Evolutionary conservation across 2,797 vertebrate genomes (phyloP), one percentile per base, ranked within the genome.

Genomic region (Schizopygopsis malacanthus): DNA sequence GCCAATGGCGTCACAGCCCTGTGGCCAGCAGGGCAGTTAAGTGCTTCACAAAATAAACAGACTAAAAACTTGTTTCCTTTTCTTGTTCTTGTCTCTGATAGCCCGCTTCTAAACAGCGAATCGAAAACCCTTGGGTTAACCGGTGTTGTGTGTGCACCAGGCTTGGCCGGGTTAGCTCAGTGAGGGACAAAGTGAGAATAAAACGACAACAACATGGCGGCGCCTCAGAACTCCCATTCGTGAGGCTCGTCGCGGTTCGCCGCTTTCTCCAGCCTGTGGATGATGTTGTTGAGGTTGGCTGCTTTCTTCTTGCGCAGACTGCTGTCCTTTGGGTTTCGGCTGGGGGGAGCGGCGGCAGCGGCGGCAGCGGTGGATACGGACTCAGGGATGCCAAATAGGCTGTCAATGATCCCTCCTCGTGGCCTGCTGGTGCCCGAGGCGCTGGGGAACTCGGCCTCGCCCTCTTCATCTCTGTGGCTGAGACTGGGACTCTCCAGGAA

Each of bases 251-350:
- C 98, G 88, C 98, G 97, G 92, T 97, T 99, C 75, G 98, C 98
- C 4, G 98, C 98, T 94, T 98, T 99, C 96, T 99, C 98, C 95
- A 99, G 94, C 93, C 98, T 97, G 95, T 99, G 98, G 94, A 99
- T 99, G 94, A 99, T 99, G 96, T 97, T 99, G 97, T 99, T 99
- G 95, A 99, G 97, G 96, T 99, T 99, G 87, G 98, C 98, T 45
- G 98, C 98, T 94, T 99, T 99, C 96, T 98, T 99, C 96, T 97
- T 98, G 91, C 98, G 96, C 95, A 99, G 92, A 91, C 96, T 98
- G 97, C 96, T 99, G 97, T 99, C 98, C 91, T 97, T 97, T 79
- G 97, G 96, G 96, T 97, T 98, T 94, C 96, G 95, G 93, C 96
- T 93, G 88, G 95, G 92, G 9, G 86, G 22, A 0, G 89, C 13